phyloP scores from a whole-genome alignment of 2,797 vertebrate species.

The Pteropus rufus region DNA sequence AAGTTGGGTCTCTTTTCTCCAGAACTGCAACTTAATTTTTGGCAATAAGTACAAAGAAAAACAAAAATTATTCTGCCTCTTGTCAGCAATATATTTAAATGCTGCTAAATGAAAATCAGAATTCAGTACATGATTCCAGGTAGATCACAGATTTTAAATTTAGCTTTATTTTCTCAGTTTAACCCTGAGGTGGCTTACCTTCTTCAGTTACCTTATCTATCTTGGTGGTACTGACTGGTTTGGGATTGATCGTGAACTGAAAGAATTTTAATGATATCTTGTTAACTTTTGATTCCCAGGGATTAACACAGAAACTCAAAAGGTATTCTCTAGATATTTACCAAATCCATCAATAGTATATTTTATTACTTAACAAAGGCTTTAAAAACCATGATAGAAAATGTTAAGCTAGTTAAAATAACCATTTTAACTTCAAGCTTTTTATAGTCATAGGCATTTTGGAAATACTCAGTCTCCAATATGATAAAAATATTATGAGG shows the following conservation, averaged over 20 bases:
- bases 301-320: background rate
- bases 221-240: background rate
- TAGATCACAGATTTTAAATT: background rate
- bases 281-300: background rate
- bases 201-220: background rate
- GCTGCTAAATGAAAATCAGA: background rate
- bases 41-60: background rate
- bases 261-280: background rate
- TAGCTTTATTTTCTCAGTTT: background rate
- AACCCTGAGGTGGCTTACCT: background rate
- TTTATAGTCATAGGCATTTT: background rate
- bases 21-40: background rate
- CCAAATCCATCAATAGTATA: background rate
- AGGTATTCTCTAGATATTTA: background rate
- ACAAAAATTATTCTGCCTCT: background rate
- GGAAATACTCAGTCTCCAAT: background rate
- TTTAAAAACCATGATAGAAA: background rate
- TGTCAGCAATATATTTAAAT: background rate
- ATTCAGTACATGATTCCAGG: background rate
- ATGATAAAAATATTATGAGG: background rate
- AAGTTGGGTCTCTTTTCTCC: background rate
- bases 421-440: background rate
- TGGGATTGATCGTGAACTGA: background rate
- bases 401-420: background rate
- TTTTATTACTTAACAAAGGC: background rate